Conservation (phyloP, 2,888 invertebrate genomes). For the Tachina grossa region DNA sequence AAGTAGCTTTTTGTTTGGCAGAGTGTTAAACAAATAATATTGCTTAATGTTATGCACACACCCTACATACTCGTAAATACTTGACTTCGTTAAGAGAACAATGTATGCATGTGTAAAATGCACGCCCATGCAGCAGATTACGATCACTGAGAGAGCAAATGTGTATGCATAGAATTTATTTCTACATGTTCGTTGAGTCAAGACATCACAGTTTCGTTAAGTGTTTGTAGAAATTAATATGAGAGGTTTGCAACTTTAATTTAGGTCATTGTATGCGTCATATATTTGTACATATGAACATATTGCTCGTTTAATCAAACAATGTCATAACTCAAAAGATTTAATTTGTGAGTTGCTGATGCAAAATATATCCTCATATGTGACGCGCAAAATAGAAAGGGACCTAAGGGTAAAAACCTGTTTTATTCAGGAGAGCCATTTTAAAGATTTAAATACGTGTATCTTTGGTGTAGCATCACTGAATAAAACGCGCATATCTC, state of each 20-base stretch:
- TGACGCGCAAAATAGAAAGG: too few species aligned
- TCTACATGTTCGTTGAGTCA: conserved; percentile 51
- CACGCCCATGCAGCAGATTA: conserved; percentile 16
- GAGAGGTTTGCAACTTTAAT: conserved; percentile 70
- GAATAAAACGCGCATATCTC: too few species aligned
- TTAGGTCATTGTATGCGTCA: conserved; percentile 41
- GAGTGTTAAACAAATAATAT: background rate
- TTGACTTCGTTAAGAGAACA: background rate
- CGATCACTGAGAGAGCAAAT: conserved; percentile 2
- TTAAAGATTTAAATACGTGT: too few species aligned
- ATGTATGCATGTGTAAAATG: background rate
- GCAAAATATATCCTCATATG: too few species aligned
- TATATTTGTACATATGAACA: background rate
- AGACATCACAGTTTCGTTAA: conserved; percentile 57
- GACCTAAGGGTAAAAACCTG: too few species aligned
- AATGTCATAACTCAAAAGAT: too few species aligned
- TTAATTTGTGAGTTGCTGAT: too few species aligned
- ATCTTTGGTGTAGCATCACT: too few species aligned
- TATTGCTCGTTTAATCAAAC: too few species aligned
- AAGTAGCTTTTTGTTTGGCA: background rate
- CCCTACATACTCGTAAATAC: background rate
- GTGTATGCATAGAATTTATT: background rate
- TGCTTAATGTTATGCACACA: background rate
- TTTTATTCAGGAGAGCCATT: too few species aligned
- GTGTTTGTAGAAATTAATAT: conserved; percentile 58